Evolutionary conservation across 1,140 invertebrate genomes (phyloP), one percentile per base, ranked within the genome.

Genomic region (Camponotus floridanus): DNA sequence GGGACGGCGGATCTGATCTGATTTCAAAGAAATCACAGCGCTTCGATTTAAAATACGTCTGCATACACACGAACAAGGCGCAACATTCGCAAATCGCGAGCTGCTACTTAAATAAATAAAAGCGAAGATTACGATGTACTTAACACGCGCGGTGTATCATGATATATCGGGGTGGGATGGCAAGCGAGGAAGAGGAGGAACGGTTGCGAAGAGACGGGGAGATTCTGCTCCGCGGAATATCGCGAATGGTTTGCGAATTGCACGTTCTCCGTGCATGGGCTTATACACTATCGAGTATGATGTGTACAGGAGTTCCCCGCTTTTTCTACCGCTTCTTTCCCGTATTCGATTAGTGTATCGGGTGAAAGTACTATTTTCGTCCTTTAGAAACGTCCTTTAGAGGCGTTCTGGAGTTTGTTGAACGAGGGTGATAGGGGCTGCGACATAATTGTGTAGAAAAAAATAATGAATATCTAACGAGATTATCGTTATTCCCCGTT

Each of bases 361-460:
- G 62, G 8, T 80, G 48, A 80, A 70, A 80, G 78, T 80, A 80
- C 78, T 80, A 57, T 80, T 80, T 80, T 80, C 65, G 36, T n/a
- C 45, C 8, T 45, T 57, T 48, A 57, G 21, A 2, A 1, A 26
- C 26, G 26, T 26, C 26, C 36, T 39, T 39, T 79, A 80, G n/a
- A n/a, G n/a, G 15, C 36, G 2, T 76, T 45, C 26, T 42, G 36
- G 36, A 39, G 74, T 64, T 21, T 9, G 21, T 65, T 65, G 26
- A 61, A 78, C 26, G 31, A 65, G 15, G 31, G 31, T 15, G 48
- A 74, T 21, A 74, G 11, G 76, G 42, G 61, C n/a, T 78, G 76
- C 61, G 26, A 78, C 39, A 26, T 21, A 15, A 62, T 3, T 31
- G 0, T 13, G 26, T 21, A 33, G 42, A 76, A 73, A n/a, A 42